A percentile compares a stretch with the other conserved stretches of the same genome.
Conservation (phyloP, 1,140 invertebrate genomes). For the Lepidotrigona ventralis region DNA sequence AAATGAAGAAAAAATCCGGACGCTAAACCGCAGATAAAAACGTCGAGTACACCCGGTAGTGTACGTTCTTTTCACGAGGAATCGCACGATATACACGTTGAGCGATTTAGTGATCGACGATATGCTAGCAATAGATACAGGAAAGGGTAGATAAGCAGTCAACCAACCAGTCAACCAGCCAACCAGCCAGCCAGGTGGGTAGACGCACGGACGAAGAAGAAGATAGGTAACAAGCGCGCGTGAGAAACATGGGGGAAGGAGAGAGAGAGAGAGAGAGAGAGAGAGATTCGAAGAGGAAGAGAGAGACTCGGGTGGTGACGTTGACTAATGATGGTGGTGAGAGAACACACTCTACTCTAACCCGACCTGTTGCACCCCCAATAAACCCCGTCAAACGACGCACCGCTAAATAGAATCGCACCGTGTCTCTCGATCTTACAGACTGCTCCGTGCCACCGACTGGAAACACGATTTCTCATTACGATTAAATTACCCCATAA, state of each 20-base stretch:
- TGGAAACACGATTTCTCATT: constrained; percentile 54
- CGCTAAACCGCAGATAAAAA: not conserved
- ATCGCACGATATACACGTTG: constrained; percentile 20
- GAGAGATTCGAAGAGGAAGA: constrained; percentile 50
- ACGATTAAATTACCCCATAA: constrained; percentile 53
- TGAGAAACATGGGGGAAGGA: constrained; percentile 43
- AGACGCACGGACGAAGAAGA: constrained; percentile 37
- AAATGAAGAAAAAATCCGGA: not conserved
- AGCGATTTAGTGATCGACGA: constrained; percentile 69
- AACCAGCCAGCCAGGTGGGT: constrained; percentile 6
- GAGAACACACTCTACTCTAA: constrained; percentile 79
- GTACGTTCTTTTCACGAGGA: not conserved
- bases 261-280: constrained; percentile 43
- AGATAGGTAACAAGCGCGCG: constrained; percentile 34
- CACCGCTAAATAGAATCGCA: constrained; percentile 79
- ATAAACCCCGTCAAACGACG: constrained; percentile 79
- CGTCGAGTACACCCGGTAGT: not conserved
- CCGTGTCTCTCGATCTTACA: constrained; percentile 75
- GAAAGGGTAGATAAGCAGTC: constrained; percentile 18
- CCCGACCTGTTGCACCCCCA: constrained; percentile 80
- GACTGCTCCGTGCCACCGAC: constrained; percentile 72
- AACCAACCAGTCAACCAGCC: not conserved
- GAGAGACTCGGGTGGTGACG: constrained; percentile 75
- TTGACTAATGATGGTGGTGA: constrained; percentile 81
- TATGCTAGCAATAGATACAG: constrained; percentile 68